Evolutionary conservation across 1,140 invertebrate genomes (phyloP), one percentile per base, ranked within the genome.

Genomic region (Cotesia typhae): DNA sequence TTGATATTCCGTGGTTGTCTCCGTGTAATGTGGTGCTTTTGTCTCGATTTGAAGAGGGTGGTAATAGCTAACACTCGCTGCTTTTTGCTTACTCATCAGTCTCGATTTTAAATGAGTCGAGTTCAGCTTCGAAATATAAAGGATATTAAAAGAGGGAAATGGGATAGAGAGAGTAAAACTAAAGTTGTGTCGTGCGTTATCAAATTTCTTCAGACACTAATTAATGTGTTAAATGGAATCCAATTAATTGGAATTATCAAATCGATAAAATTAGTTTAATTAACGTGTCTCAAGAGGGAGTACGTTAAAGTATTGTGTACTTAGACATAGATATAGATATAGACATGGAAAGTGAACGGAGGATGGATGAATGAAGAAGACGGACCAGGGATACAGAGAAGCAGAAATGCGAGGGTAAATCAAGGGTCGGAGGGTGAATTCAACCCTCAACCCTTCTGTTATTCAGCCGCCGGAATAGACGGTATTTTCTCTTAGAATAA

Each of bases 21-120:
- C 70, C 74, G 67, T 69, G 73, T 82, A 82, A 83, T 79, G 76
- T 79, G 75, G 65, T 47, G 67, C 75, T 79, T 81, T 83, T 83
- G 81, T 82, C 81, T 81, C 64, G 14, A 51, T 38, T 74, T 61
- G 12, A 61, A 71, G 64, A 77, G 74, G 61, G 73, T 79, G 60
- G 74, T 78, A 80, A 82, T 78, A 75, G 75, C 9, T 28, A 69
- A 53, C 14, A 7, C 60, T 28, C 38, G 53, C 28, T 51, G 12
- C 41, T 41, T 67, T 66, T n/a, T 67, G 57, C 51, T 17, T 38
- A 64, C 28, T 59, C 69, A 64, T 63, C 60, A 60, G 64, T 72
- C 64, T 67, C 53, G 53, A 57, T 65, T 51, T 67, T 66, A 47
- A 52, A 67, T 2, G 20, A 37, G 12, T 47, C 6, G 10, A 28